Conservation (phyloP, 2,888 invertebrate genomes). For the Hemithea aestivaria region DNA sequence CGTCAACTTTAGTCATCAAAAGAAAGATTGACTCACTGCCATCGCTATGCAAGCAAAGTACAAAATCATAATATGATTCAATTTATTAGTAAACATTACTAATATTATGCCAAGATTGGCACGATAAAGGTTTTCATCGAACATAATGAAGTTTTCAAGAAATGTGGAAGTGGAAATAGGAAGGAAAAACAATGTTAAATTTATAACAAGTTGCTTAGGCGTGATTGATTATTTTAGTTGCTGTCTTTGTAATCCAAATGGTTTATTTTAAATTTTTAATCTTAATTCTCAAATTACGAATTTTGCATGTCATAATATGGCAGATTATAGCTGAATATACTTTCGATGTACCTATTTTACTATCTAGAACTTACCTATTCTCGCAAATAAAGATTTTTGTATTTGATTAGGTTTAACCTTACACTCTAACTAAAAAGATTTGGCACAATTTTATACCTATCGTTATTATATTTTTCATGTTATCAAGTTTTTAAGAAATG, state of each 20-base stretch:
- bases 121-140: constrained; percentile 11
- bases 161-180: constrained; percentile 6
- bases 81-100: constrained; percentile 18
- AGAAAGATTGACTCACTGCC: constrained; percentile 14
- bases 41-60: background rate
- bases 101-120: constrained; percentile 11
- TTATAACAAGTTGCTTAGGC: constrained; percentile 1
- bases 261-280: no score
- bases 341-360: no score
- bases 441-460: no score
- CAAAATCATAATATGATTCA: constrained; percentile 21
- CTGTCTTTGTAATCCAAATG: no score
- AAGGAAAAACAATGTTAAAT: constrained; percentile 16
- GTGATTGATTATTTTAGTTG: constrained; percentile 1
- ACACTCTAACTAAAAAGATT: no score
- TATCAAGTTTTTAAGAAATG: constrained; percentile 9
- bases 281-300: no score
- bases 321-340: no score
- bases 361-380: no score
- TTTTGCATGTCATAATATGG: no score
- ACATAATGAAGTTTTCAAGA: constrained; percentile 10
- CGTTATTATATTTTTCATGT: no score
- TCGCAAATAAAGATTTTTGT: no score
- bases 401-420: no score
- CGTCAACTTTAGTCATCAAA: background rate